Conservation (phyloP, 1,140 invertebrate species). For the Plectrocnemia conspersa region DNA sequence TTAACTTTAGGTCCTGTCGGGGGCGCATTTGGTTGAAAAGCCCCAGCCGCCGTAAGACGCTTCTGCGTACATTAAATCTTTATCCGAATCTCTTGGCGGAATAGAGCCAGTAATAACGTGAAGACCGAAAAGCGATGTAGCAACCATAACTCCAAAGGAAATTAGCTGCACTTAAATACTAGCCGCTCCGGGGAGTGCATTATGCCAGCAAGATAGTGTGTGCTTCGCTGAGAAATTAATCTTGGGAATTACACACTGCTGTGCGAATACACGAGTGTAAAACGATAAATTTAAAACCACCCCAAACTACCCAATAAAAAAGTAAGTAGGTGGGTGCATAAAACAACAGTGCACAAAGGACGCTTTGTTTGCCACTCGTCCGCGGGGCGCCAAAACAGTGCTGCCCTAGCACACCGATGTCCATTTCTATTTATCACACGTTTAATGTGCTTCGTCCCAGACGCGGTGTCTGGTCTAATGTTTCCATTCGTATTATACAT, state of each 20-base stretch:
- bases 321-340: too few species aligned
- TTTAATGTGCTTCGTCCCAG: too few species aligned
- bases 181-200: constrained; percentile 13
- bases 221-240: background rate
- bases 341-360: too few species aligned
- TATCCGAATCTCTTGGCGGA: constrained; percentile 7
- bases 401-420: too few species aligned
- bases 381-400: too few species aligned
- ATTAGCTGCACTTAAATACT: constrained; percentile 28
- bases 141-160: constrained; percentile 26
- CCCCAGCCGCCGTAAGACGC: background rate
- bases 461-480: too few species aligned
- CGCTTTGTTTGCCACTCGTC: too few species aligned
- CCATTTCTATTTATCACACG: too few species aligned
- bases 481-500: too few species aligned
- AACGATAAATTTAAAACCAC: background rate
- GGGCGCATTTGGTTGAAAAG: background rate
- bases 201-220: constrained; percentile 7
- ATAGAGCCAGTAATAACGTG: constrained; percentile 24
- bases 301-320: too few species aligned
- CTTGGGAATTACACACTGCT: constrained; percentile 1
- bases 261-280: background rate
- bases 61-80: constrained; percentile 1
- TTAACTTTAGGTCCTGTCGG: too few species aligned
- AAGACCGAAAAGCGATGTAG: constrained; percentile 28